Evolutionary conservation across 2,888 invertebrate species (phyloP).

Genomic region (Erannis defoliaria): DNA sequence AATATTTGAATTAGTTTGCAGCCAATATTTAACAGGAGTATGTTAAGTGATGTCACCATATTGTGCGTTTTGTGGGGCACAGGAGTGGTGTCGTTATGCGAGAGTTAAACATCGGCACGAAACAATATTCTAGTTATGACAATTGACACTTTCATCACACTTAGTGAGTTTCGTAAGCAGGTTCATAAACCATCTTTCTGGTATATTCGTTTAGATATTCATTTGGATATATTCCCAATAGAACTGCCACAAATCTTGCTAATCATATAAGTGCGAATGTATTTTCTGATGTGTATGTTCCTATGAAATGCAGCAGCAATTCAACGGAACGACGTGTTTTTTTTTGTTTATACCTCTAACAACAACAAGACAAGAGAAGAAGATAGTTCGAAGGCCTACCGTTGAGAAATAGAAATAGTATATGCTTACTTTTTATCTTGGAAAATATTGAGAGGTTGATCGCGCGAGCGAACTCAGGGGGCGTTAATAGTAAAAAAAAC

Average conservation of each 20-base stretch:
- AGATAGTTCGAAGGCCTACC: no score
- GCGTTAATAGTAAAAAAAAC: no score
- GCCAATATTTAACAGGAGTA: conserved; percentile 58
- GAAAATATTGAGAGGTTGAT: no score
- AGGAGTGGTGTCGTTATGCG: conserved; percentile 36
- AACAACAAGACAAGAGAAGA: no score
- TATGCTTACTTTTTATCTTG: no score
- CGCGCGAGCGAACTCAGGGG: no score
- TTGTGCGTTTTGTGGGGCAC: conserved; percentile 40
- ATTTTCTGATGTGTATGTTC: no score
- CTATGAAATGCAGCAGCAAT: neutral
- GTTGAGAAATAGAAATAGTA: no score
- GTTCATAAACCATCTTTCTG: neutral
- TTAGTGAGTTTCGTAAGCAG: conserved; percentile 17
- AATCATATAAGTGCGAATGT: neutral
- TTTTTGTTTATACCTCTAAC: no score
- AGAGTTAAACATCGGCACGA: conserved; percentile 9
- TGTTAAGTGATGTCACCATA: conserved; percentile 65
- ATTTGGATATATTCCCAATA: neutral
- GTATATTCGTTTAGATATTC: neutral
- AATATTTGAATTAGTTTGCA: conserved; percentile 52
- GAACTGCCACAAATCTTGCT: neutral
- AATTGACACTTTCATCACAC: conserved; percentile 29
- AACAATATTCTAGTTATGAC: conserved; percentile 27
- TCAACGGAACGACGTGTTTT: no score